phyloP scores from a whole-genome alignment of 1,140 invertebrate genomes.

The Aphaenogaster ashmeadi region DNA sequence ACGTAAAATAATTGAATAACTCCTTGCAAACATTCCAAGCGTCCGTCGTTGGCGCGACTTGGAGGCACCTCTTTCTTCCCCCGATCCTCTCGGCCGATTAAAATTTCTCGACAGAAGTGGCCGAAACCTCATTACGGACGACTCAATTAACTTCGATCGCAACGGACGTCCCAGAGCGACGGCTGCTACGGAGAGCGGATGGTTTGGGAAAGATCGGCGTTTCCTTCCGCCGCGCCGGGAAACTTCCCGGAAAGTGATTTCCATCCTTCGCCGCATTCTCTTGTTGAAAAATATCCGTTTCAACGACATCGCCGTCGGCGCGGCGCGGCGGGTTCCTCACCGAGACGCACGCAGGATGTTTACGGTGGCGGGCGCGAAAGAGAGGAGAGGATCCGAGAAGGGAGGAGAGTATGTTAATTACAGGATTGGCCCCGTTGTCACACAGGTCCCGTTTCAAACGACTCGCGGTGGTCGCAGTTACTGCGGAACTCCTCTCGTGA shows the following conservation, averaged over 20 bases:
- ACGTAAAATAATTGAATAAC: slow-evolving; percentile 61
- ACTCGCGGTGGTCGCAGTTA: slow-evolving; percentile 53
- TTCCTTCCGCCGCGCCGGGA: slow-evolving; percentile 9
- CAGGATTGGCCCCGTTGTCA: slow-evolving; percentile 66
- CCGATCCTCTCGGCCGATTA: slow-evolving; percentile 40
- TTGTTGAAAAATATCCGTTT: slow-evolving; percentile 45
- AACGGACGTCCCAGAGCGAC: slow-evolving; percentile 54
- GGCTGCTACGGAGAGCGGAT: slow-evolving; percentile 17
- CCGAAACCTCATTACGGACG: slow-evolving; percentile 68
- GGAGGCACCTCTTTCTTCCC: background rate
- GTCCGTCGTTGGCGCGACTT: slow-evolving; percentile 44
- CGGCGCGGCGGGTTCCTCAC: background rate
- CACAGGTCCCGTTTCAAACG: slow-evolving; percentile 68
- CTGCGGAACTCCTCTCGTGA: slow-evolving; percentile 64
- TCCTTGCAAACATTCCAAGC: slow-evolving; percentile 54
- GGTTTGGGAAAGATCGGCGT: slow-evolving; percentile 44
- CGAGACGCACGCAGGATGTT: background rate
- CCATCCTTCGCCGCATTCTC: slow-evolving; percentile 16
- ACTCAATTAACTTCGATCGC: slow-evolving; percentile 67
- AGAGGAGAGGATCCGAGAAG: slow-evolving; percentile 1
- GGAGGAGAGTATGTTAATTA: slow-evolving; percentile 72
- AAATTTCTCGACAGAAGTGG: slow-evolving; percentile 61
- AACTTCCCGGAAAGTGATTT: slow-evolving; percentile 52
- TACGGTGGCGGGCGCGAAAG: background rate
- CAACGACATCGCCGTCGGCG: slow-evolving; percentile 18